Percentiles rank a stretch among this genome's conserved stretches.
phyloP scores from a whole-genome alignment of 2,888 invertebrate species.

The Yponomeuta plumbellus region DNA sequence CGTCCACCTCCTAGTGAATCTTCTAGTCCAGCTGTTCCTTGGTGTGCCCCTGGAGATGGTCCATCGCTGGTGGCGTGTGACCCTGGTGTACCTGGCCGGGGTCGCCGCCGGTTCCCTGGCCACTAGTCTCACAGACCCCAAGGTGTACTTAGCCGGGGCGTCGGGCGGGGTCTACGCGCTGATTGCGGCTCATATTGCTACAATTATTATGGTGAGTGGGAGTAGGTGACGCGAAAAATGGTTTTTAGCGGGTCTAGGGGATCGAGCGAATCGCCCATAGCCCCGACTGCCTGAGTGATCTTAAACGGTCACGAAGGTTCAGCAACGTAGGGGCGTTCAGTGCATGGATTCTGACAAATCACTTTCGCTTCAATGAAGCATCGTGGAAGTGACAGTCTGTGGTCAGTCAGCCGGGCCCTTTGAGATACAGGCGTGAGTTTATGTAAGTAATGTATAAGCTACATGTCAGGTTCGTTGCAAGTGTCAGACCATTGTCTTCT shows the following conservation, averaged over 20 bases:
- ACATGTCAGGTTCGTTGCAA: no score
- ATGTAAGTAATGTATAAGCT: no score
- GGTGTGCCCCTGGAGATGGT: slow-evolving; percentile 98
- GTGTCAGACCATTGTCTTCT: no score
- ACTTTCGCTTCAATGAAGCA: no score
- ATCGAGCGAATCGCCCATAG: no score
- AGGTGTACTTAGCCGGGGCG: slow-evolving; percentile 91
- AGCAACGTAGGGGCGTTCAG: no score
- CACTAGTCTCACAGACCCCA: slow-evolving; percentile 87
- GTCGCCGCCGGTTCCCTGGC: slow-evolving; percentile 90
- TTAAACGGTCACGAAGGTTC: no score
- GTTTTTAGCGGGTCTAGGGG: background rate
- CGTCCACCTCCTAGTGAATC: slow-evolving; percentile 68
- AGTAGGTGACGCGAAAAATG: background rate
- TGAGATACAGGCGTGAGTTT: no score
- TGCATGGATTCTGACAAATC: no score
- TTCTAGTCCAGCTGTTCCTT: slow-evolving; percentile 92
- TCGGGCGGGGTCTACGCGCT: slow-evolving; percentile 97
- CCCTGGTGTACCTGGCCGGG: slow-evolving; percentile 88
- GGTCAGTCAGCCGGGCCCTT: no score
- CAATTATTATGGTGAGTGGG: slow-evolving; percentile 88
- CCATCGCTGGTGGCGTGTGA: slow-evolving; percentile 95
- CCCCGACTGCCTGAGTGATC: no score
- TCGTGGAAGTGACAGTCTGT: no score
- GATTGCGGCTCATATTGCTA: slow-evolving; percentile 94